These are phyloP conservation scores for Thaumetopoea pityocampa DNA, from an alignment of 1,140 invertebrate species.

Conservation along the genomic window DNA sequence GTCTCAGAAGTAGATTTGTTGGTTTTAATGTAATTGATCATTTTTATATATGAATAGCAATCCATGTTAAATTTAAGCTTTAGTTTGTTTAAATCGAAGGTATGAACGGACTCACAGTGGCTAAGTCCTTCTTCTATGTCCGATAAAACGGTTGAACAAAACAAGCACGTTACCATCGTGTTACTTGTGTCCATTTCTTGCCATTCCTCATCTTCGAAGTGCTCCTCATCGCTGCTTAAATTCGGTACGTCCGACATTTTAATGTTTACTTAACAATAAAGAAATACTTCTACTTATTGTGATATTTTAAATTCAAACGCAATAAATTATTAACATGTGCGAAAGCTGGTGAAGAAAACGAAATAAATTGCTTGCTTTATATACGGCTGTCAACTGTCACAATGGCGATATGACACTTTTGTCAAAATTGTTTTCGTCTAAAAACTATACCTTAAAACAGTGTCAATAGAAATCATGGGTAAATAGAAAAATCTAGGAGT, in stretches of 20 bases:
- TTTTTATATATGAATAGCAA: conserved; percentile 90
- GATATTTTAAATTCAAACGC: not conserved
- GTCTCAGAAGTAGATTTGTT: conserved; percentile 77
- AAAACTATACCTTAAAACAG: no score
- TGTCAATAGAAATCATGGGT: no score
- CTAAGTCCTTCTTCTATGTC: conserved; percentile 76
- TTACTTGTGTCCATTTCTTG: conserved; percentile 67
- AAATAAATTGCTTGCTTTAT: no score
- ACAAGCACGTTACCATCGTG: conserved; percentile 74
- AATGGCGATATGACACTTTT: conserved; percentile 2
- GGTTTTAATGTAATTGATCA: conserved; percentile 90
- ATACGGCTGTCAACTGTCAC: conserved; percentile 1
- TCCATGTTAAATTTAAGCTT: conserved; percentile 86
- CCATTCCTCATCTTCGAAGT: conserved; percentile 70
- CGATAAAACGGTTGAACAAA: conserved; percentile 74
- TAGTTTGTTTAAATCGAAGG: conserved; percentile 82
- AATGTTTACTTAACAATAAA: conserved; percentile 2
- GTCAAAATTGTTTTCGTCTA: not conserved
- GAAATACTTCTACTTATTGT: not conserved
- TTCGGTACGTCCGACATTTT: conserved; percentile 69
- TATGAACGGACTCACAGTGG: conserved; percentile 79
- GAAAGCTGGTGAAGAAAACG: no score
- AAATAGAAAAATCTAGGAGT: no score
- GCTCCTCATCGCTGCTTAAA: conserved; percentile 66
- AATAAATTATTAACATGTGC: conserved; percentile 22